Evolutionary conservation across 2,888 invertebrate genomes (phyloP), one percentile per base, ranked within the genome.

Genomic region (Sinotaia quadrata): DNA sequence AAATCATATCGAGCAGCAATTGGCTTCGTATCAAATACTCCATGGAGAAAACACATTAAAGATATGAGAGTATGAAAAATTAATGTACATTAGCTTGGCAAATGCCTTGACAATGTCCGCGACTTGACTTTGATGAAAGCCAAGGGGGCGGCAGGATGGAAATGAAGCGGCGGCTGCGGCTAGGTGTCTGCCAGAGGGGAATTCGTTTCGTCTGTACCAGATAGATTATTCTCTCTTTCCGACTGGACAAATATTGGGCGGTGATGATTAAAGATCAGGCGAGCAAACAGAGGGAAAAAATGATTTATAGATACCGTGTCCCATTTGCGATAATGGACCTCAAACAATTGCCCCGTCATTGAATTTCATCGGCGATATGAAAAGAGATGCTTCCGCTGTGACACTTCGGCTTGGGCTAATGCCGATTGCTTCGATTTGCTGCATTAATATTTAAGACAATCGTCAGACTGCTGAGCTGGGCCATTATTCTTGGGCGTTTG

Each of bases 61-160:
- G 73, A 74, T 76, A 76, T 76, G 76, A 75, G 71, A 73, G 61
- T 66, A 73, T 76, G 74, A 76, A 76, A 74, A 68, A 71, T 76
- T 74, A 74, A 76, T 76, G 76, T 54, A 60, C 69, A 69, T 73
- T 74, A 74, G 69, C 56, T 47, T 24, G 18, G 59, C 34, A 67
- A 68, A 67, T 67, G 69, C 72, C 72, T 56, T 56, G 31, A 65
- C 65, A 65, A 65, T 65, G 54, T 31, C 65, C 56, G 44, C 54
- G 65, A 56, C 65, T 56, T 65, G 65, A 65, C 65, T 65, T 65
- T 52, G 65, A 65, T 65, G 65, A 65, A 56, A 65, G 44, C 37
- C 47, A 27, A 59, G 59, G 41, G 41, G 29, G 36, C 31, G 33
- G 33, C 47, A 31, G 41, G 29, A 63, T 63, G 62, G 62, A 63